Evolutionary conservation across 2,888 invertebrate genomes (phyloP).

Genomic region (Ormyrus nitidulus): DNA sequence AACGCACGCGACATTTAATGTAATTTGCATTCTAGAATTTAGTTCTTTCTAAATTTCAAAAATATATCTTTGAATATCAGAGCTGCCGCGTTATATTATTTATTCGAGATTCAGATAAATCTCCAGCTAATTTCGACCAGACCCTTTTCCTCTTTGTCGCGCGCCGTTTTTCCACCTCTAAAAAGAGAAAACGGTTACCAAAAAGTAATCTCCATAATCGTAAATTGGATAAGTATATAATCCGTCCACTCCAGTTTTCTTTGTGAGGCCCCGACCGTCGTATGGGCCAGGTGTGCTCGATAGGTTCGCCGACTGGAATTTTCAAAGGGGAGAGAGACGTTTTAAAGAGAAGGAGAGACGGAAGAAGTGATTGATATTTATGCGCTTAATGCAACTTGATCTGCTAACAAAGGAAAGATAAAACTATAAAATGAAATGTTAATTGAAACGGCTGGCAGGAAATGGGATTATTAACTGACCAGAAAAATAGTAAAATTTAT

Average conservation of each 20-base stretch:
- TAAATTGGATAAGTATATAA: slow-evolving; percentile 53
- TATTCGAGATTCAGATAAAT: too few species aligned
- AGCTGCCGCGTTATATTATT: too few species aligned
- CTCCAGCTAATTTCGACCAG: slow-evolving; percentile 46
- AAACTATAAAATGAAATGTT: slow-evolving; percentile 5
- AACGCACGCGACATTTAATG: too few species aligned
- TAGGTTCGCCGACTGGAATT: neutral
- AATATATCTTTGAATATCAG: too few species aligned
- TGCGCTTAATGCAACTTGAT: slow-evolving; percentile 11
- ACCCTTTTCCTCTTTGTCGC: neutral
- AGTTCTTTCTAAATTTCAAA: too few species aligned
- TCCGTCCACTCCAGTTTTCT: slow-evolving; percentile 15
- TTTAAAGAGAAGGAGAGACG: neutral
- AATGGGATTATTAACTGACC: neutral
- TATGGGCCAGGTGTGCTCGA: slow-evolving; percentile 35
- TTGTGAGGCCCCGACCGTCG: slow-evolving; percentile 19
- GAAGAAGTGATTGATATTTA: slow-evolving; percentile 24
- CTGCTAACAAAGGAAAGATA: slow-evolving; percentile 7
- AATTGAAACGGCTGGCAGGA: slow-evolving; percentile 5
- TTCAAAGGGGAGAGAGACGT: neutral
- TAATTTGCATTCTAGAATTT: too few species aligned
- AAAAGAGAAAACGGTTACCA: neutral
- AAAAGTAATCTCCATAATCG: slow-evolving; percentile 50
- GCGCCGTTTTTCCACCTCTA: neutral
- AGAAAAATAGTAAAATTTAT: too few species aligned